phyloP scores from a whole-genome alignment of 2,113 vertebrate genomes.

The Notarius lentiginosus region DNA sequence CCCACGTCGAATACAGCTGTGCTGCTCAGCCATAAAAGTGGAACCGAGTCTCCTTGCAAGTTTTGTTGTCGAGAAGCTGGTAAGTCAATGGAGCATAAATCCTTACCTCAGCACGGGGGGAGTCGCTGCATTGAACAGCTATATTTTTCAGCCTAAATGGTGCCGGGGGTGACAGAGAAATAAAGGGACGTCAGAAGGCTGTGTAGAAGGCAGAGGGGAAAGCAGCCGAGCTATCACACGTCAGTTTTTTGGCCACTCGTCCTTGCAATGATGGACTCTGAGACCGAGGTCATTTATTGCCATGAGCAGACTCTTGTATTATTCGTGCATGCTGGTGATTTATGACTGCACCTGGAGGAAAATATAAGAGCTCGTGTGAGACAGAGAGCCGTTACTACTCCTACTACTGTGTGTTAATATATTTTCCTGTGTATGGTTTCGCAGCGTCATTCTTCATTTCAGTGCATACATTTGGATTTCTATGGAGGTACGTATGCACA shows the following conservation, averaged over 20 bases:
- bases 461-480: neutral
- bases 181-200: slow-evolving; percentile 12
- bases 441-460: neutral
- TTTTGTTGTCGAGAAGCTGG: slow-evolving; percentile 42
- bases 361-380: neutral
- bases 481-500: neutral
- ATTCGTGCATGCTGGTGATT: slow-evolving; percentile 66
- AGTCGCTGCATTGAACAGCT: neutral
- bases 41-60: slow-evolving; percentile 31
- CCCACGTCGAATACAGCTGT: slow-evolving; percentile 20
- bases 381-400: neutral
- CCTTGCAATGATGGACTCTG: slow-evolving; percentile 55
- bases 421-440: neutral
- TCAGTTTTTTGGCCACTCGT: slow-evolving; percentile 40
- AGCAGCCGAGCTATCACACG: neutral
- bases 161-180: slow-evolving; percentile 24
- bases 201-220: neutral
- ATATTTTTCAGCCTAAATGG: slow-evolving; percentile 48
- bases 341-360: slow-evolving; percentile 62
- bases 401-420: neutral
- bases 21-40: slow-evolving; percentile 25
- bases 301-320: slow-evolving; percentile 51
- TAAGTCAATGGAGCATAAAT: slow-evolving; percentile 48
- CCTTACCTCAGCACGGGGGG: slow-evolving; percentile 36
- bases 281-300: slow-evolving; percentile 43